Base-by-base conservation (phyloP, 2,888 invertebrate species). In the Erebia ligea region DNA sequence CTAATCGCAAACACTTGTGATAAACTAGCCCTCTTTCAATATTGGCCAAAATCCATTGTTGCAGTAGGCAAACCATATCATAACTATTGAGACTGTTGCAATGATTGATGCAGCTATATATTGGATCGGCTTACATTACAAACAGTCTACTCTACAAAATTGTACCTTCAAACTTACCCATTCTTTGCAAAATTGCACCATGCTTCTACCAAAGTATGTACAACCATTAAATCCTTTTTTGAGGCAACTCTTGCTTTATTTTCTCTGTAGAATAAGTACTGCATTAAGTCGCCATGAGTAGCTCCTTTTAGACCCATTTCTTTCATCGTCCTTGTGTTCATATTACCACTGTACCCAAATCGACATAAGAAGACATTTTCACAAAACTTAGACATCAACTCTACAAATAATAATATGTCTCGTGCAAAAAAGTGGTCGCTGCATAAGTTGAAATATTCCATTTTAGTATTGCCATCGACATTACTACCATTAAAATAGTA, bases 181-280 rank as follows among this genome's bases (percentile, higher is more conserved):
- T 79, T 81, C 71, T 78, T 89, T 34, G 88, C 90, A 69, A 93
- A 93, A 75, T 84, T 88, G 64, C 86, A 86, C 85, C 87, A 87
- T 1, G 82, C 78, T 66, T 91, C 89, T 4, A 80, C 82, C 8
- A 93, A 59, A 73, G 86, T 83, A 2, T 84, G 76, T 0, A 89
- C 78, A 1, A 91, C 78, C 64, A 82, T 73, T 1, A 69, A 69
- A 76, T 92, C 92, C 1, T 76, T 78, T 0, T 82, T 78, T 0
- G 75, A 77, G 19, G 82, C 80, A 64, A 81, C 79, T 0, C 80
- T 76, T 3, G 82, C 84, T 73, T 92, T 92, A 48, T 69, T 83
- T 19, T 84, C 78, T 25, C 83, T 89, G 73, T 88, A 91, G 72
- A 92, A 92, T 58, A 86, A 79, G 52, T 92, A 92, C 21, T 88